Conservation (phyloP, 2,888 invertebrate genomes). For the Ochropleura plecta region DNA sequence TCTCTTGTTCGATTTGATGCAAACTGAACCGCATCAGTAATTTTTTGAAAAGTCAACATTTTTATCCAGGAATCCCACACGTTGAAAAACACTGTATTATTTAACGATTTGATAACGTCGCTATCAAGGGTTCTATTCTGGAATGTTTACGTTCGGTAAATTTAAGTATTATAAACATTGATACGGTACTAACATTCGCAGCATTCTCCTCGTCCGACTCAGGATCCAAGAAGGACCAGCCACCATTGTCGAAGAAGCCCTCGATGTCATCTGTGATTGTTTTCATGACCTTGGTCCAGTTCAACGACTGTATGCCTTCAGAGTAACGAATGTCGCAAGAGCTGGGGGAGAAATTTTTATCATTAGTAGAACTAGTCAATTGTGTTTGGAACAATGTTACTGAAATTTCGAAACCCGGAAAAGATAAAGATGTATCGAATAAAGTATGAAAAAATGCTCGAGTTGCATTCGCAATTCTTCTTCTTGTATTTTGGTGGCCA, state of each 20-base stretch:
- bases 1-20: neutral
- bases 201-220: constrained; percentile 95
- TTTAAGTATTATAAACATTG: neutral
- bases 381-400: neutral
- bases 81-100: no score
- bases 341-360: constrained; percentile 83
- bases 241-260: constrained; percentile 99
- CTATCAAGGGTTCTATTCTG: no score
- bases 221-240: constrained; percentile 99
- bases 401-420: neutral
- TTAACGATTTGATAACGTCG: neutral
- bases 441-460: neutral
- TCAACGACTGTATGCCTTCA: constrained; percentile 99
- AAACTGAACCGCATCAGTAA: neutral
- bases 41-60: no score
- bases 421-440: neutral
- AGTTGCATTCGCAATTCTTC: neutral
- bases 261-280: constrained; percentile 99
- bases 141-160: no score
- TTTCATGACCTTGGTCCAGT: constrained; percentile 99
- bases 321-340: constrained; percentile 99
- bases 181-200: constrained; percentile 67
- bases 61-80: no score
- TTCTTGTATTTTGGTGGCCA: neutral
- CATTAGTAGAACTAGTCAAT: neutral